Conservation (phyloP, 2,888 invertebrate species). For the Crossocerus cetratus region DNA sequence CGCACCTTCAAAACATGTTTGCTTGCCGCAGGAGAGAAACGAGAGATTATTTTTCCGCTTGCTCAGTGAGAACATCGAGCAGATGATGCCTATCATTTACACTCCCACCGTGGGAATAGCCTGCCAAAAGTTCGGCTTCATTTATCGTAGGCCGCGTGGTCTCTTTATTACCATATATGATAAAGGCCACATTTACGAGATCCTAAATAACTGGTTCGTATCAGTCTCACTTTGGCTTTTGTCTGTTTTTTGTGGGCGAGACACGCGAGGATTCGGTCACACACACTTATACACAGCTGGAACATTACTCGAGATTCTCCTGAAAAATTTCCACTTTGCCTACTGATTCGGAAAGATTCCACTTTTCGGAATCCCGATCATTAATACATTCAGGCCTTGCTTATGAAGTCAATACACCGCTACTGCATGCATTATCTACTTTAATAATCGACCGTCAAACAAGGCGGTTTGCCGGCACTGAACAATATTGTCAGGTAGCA, state of each 20-base stretch:
- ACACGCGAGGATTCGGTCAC: too few species aligned
- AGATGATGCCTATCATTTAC: constrained; percentile 97
- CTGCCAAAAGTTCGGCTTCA: constrained; percentile 97
- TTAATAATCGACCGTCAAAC: too few species aligned
- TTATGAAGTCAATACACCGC: too few species aligned
- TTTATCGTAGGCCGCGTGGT: constrained; percentile 95
- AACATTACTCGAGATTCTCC: constrained; percentile 2
- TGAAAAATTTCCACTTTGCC: neutral
- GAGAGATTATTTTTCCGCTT: constrained; percentile 97
- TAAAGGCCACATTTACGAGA: constrained; percentile 93
- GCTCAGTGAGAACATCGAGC: constrained; percentile 93
- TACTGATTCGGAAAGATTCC: too few species aligned
- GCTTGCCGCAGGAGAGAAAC: constrained; percentile 89
- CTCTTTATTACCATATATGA: constrained; percentile 97
- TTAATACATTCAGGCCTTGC: too few species aligned
- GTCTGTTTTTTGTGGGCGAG: too few species aligned
- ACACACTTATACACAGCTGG: too few species aligned
- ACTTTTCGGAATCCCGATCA: too few species aligned
- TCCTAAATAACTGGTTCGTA: constrained; percentile 93
- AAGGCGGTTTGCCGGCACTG: too few species aligned
- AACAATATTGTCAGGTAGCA: too few species aligned
- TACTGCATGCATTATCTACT: too few species aligned
- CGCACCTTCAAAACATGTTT: neutral
- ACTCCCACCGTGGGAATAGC: constrained; percentile 98
- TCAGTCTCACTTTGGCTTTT: neutral